Evolutionary conservation across 2,797 vertebrate species (phyloP).

Genomic region (Ceyx erithaca): DNA sequence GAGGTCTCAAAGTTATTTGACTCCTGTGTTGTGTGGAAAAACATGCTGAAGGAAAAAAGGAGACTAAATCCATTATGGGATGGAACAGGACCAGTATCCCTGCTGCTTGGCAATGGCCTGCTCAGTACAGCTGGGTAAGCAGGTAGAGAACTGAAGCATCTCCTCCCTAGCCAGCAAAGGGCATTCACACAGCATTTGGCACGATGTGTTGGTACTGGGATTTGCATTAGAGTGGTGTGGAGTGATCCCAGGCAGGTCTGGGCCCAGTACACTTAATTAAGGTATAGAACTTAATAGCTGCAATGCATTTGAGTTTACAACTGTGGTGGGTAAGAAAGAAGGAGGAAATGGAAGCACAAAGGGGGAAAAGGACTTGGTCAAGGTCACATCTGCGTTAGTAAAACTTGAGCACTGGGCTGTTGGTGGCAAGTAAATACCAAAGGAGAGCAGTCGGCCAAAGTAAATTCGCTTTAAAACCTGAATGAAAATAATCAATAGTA

Average conservation of each 20-base stretch:
- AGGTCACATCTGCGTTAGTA: conserved; percentile 62
- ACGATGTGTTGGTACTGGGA: neutral
- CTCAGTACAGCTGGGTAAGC: neutral
- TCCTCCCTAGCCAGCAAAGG: neutral
- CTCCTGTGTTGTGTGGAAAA: neutral
- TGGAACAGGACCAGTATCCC: neutral
- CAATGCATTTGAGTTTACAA: neutral
- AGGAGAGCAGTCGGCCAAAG: conserved; percentile 38
- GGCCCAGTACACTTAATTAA: neutral
- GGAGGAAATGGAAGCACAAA: conserved; percentile 33
- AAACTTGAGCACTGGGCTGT: neutral
- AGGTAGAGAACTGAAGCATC: neutral
- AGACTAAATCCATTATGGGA: neutral
- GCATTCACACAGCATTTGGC: neutral
- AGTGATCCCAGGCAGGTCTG: neutral
- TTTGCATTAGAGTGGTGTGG: neutral
- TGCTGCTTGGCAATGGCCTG: neutral
- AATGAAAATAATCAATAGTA: conserved; percentile 58
- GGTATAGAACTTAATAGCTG: neutral
- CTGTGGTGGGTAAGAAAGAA: neutral
- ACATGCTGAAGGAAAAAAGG: neutral
- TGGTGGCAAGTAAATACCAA: conserved; percentile 58
- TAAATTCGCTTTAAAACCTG: conserved; percentile 62
- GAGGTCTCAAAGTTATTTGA: neutral
- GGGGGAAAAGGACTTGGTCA: conserved; percentile 26